Percentiles rank a stretch among this genome's conserved stretches.
These are phyloP conservation scores for Yponomeuta sedellus DNA, from an alignment of 2,888 invertebrate species.

Conservation along the genomic window DNA sequence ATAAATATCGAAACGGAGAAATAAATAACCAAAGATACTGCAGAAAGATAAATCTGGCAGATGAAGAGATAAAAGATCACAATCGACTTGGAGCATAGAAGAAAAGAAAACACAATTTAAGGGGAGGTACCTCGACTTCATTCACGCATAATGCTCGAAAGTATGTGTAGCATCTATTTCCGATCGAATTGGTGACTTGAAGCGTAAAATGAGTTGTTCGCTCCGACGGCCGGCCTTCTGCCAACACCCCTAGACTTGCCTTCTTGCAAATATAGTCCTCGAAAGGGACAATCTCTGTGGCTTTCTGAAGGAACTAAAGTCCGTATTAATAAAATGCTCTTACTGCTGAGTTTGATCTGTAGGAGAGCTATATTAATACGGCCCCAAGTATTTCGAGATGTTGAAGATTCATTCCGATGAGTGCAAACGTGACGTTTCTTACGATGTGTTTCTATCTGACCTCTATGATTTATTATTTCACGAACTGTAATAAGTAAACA, in stretches of 20 bases:
- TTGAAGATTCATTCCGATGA: no score
- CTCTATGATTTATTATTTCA: no score
- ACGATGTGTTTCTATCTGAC: no score
- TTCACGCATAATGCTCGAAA: background rate
- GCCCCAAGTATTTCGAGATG: no score
- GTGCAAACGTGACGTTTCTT: no score
- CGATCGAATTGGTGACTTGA: constrained; percentile 51
- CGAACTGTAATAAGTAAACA: no score
- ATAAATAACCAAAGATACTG: no score
- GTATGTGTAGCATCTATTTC: constrained; percentile 21
- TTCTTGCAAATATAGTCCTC: constrained; percentile 10
- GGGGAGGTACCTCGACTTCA: background rate
- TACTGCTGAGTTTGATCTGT: no score
- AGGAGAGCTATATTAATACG: no score
- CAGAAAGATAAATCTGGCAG: background rate
- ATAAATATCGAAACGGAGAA: no score
- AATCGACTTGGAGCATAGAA: background rate
- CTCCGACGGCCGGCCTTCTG: constrained; percentile 53
- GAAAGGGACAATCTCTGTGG: background rate
- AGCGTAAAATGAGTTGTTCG: constrained; percentile 71
- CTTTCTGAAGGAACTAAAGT: background rate
- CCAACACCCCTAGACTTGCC: constrained; percentile 52
- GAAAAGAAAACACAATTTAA: background rate
- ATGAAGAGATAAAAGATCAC: background rate
- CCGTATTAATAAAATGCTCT: background rate